Percentiles rank a stretch among this genome's conserved stretches.
These are phyloP conservation scores for Lasioglossum figueresi DNA, from an alignment of 2,888 invertebrate species.

Conservation along the genomic window DNA sequence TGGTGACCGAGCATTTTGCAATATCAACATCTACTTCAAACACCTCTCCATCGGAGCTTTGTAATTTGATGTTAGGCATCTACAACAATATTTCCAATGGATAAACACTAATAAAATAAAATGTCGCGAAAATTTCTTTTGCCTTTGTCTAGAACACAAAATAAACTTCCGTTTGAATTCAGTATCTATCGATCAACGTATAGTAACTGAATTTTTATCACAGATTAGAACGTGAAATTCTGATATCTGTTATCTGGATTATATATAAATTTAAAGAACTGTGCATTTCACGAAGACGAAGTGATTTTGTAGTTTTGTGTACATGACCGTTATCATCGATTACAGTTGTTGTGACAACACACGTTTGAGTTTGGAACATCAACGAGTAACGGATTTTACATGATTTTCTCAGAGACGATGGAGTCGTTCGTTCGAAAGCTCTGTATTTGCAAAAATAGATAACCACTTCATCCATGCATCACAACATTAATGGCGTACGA, in stretches of 20 bases:
- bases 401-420: not conserved
- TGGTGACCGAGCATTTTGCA: constrained; percentile 98
- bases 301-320: not conserved
- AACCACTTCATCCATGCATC: constrained; percentile 19
- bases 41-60: constrained; percentile 97
- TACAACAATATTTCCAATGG: constrained; percentile 74
- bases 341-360: not conserved
- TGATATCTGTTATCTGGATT: not conserved
- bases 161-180: not conserved
- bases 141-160: not conserved
- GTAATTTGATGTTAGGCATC: constrained; percentile 98
- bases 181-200: not conserved
- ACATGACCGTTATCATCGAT: not conserved
- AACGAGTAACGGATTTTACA: no score
- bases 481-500: constrained; percentile 31
- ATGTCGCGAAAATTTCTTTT: not conserved
- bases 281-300: not conserved
- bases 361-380: not conserved
- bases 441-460: not conserved
- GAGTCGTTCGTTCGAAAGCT: not conserved
- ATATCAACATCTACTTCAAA: constrained; percentile 99
- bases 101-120: not conserved
- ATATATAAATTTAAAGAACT: not conserved
- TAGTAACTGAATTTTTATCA: not conserved
- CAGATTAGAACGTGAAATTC: not conserved